These are phyloP conservation scores for Cydia strobilella DNA, from an alignment of 1,140 invertebrate species.

Conservation along the genomic window DNA sequence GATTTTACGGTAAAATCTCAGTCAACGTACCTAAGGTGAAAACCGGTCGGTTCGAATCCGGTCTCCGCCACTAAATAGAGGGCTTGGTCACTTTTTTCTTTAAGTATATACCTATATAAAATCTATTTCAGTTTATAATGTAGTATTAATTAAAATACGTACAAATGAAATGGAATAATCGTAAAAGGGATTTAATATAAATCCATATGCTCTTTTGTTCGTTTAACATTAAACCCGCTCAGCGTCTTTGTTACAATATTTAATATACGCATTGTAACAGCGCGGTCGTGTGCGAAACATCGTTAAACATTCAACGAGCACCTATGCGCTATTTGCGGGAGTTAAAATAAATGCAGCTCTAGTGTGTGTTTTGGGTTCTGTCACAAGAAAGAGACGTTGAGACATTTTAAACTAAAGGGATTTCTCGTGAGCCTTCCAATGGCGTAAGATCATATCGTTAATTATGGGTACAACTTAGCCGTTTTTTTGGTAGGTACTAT, in stretches of 20 bases:
- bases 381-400: background rate
- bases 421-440: background rate
- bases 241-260: background rate
- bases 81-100: no score
- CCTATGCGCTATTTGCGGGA: conserved; percentile 25
- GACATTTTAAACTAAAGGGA: background rate
- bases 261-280: conserved; percentile 2
- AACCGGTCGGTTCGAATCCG: no score
- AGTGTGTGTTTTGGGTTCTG: conserved; percentile 2
- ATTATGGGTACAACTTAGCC: no score
- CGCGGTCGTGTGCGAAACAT: conserved; percentile 18
- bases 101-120: no score
- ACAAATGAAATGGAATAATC: background rate
- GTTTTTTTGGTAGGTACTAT: no score
- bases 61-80: no score
- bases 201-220: conserved; percentile 9
- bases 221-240: background rate
- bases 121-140: no score
- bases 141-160: background rate
- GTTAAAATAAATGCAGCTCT: conserved; percentile 29
- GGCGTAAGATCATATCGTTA: no score
- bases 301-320: conserved; percentile 29
- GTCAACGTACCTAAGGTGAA: no score
- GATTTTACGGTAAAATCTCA: no score
- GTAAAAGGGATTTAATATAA: background rate